phyloP scores from a whole-genome alignment of 2,888 invertebrate species.

The Caenorhabditis sp. region DNA sequence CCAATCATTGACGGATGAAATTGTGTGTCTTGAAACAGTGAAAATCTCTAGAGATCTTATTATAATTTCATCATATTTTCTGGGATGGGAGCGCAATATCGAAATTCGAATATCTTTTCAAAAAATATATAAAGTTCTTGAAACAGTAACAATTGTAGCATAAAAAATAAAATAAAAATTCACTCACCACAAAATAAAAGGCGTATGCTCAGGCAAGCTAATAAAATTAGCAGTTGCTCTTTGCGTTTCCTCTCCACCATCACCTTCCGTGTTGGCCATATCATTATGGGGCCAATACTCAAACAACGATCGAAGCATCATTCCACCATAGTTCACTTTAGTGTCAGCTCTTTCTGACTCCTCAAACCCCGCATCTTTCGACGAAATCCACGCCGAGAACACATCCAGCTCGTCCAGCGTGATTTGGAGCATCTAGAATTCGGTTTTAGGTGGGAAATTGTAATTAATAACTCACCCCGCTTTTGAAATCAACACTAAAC shows the following conservation, averaged over 20 bases:
- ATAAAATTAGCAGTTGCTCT: constrained; percentile 74
- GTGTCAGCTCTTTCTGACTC: constrained; percentile 77
- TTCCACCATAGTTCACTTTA: constrained; percentile 89
- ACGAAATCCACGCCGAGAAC: constrained; percentile 97
- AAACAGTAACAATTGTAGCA: background rate
- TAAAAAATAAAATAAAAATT: background rate
- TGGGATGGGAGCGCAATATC: too few relatives aligned
- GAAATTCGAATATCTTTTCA: too few relatives aligned
- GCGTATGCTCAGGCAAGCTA: constrained; percentile 91
- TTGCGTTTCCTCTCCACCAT: constrained; percentile 28
- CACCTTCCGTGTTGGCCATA: constrained; percentile 27
- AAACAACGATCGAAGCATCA: constrained; percentile 89
- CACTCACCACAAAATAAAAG: constrained; percentile 86
- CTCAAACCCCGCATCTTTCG: constrained; percentile 89
- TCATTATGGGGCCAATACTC: constrained; percentile 83
- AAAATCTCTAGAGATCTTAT: too few relatives aligned
- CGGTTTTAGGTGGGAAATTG: background rate
- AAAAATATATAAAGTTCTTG: too few relatives aligned
- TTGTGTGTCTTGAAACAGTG: too few relatives aligned
- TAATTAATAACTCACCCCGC: constrained; percentile 79
- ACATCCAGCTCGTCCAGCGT: constrained; percentile 98
- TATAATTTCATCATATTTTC: too few relatives aligned
- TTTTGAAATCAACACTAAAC: constrained; percentile 98
- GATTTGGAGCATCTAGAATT: constrained; percentile 87
- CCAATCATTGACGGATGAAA: too few relatives aligned